phyloP scores from a whole-genome alignment of 2,797 vertebrate genomes.

The Periparus ater region DNA sequence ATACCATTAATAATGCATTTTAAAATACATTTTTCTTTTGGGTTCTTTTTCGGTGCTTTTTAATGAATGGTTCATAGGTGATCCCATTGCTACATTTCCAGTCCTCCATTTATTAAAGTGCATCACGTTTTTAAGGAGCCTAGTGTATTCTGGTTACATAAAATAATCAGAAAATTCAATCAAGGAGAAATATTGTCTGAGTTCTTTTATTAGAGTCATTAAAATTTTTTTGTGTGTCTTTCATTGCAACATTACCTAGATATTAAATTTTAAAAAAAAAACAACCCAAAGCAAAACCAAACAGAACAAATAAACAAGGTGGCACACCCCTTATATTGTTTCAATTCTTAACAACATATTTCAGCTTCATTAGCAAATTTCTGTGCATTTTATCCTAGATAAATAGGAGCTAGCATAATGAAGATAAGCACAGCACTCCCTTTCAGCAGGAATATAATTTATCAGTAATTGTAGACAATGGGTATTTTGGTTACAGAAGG shows the following conservation, averaged over 20 bases:
- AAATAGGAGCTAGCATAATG: background rate
- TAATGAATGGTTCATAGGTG: background rate
- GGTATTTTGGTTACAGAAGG: background rate
- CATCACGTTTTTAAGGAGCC: background rate
- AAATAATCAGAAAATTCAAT: background rate
- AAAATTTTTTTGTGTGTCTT: background rate
- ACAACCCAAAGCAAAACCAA: background rate
- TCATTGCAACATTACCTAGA: background rate
- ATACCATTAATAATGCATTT: background rate
- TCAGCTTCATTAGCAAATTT: background rate
- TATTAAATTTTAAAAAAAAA: background rate
- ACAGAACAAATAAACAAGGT: background rate
- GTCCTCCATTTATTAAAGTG: background rate
- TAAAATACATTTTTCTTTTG: background rate
- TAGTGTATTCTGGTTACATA: background rate
- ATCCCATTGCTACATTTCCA: background rate
- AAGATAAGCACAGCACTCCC: background rate
- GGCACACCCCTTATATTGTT: background rate
- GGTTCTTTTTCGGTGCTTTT: background rate
- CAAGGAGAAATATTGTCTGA: background rate
- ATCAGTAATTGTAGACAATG: background rate
- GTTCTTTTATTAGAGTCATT: background rate
- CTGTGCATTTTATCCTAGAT: background rate
- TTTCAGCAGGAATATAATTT: background rate
- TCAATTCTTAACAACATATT: background rate